phyloP scores from a whole-genome alignment of 2,113 vertebrate species.

The human (Homo sapiens) region GRCh38 chr14:33701501-33702000 shows the following conservation, averaged over 20 bases:
- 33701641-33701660: not conserved
- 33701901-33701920: not conserved
- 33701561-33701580: not conserved
- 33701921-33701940: not conserved
- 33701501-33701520: not conserved
- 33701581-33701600: not conserved
- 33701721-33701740: not conserved
- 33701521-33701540: not conserved
- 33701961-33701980: not conserved
- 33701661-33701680: not conserved
- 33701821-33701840: not conserved
- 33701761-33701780: not conserved
- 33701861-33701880: not conserved
- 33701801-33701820: not conserved
- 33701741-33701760: not conserved
- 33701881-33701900: not conserved
- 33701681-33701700: not conserved
- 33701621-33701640: not conserved
- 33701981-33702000: not conserved
- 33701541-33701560: not conserved
- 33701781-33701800: not conserved
- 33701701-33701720: not conserved
- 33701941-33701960: not conserved
- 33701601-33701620: not conserved
- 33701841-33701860: not conserved